Percentiles rank a stretch among this genome's conserved stretches.
phyloP scores from a whole-genome alignment of 1,140 invertebrate species.

The Conus ventricosus region DNA sequence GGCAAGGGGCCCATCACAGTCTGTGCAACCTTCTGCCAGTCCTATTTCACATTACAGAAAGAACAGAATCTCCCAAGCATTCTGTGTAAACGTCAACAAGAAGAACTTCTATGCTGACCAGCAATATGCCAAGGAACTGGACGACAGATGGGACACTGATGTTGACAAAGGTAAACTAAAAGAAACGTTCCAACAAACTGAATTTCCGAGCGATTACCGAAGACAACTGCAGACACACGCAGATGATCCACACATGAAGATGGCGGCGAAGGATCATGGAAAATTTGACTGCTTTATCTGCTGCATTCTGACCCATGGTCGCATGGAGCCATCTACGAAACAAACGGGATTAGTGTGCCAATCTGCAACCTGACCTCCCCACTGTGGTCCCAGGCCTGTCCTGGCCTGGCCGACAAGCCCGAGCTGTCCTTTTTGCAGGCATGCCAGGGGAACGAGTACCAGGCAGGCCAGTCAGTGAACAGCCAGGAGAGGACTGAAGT shows the following conservation, averaged over 20 bases:
- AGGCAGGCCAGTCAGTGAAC: slow-evolving; percentile 45
- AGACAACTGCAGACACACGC: slow-evolving; percentile 41
- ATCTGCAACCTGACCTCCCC: slow-evolving; percentile 62
- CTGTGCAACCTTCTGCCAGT: too few relatives aligned
- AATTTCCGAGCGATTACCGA: slow-evolving; percentile 44
- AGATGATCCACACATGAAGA: slow-evolving; percentile 22
- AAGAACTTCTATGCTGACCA: slow-evolving; percentile 48
- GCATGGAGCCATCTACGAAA: slow-evolving; percentile 59
- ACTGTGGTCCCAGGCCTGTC: slow-evolving; percentile 62
- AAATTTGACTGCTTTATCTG: slow-evolving; percentile 63
- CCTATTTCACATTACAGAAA: too few relatives aligned
- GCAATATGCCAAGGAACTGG: slow-evolving; percentile 46
- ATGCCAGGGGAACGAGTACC: slow-evolving; percentile 69
- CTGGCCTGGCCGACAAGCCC: slow-evolving; percentile 65
- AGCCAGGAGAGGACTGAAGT: background rate
- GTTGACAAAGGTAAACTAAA: slow-evolving; percentile 53
- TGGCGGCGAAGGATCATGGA: slow-evolving; percentile 44
- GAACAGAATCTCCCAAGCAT: slow-evolving; percentile 42
- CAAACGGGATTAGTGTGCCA: slow-evolving; percentile 56
- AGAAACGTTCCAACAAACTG: slow-evolving; percentile 50
- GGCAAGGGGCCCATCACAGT: too few relatives aligned
- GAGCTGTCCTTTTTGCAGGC: slow-evolving; percentile 74
- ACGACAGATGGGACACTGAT: slow-evolving; percentile 49
- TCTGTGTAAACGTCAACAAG: slow-evolving; percentile 64
- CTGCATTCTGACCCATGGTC: slow-evolving; percentile 69